Base-by-base conservation (phyloP, 2,888 invertebrate genomes). In the Miltochrista miniata region DNA sequence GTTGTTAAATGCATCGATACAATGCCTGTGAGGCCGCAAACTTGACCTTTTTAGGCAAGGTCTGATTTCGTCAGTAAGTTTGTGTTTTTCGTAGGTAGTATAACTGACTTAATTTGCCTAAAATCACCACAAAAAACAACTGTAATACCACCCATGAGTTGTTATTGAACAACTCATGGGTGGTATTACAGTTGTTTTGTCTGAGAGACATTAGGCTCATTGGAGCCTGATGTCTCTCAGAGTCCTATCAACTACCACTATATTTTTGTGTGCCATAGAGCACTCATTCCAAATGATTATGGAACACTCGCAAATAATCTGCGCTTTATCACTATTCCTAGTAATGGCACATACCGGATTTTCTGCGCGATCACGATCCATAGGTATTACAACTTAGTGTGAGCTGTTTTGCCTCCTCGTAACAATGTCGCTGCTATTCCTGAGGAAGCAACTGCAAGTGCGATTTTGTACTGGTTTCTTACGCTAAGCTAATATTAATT, bases 321-420 rank as follows among this genome's bases (percentile, higher is more conserved):
- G 9, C 8, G 18, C 38, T 24, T 38, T 35, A 37, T 51, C 40
- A 18, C 40, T 50, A 31, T 48, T 48, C 14, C 48, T 29, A 24
- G 42, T 36, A 31, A 48, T 48, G 13, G 10, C 14, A 31, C 48
- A 48, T 0, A 14, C 29, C 10, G 37, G 48, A 31, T n/a, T 42
- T 37, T 43, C 42, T 12, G 35, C 38, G 15, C 30, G 10, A 31
- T 48, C 38, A 42, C 42, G 37, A 24, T 36, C 36, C 1, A 45
- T 45, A 11, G 45, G 45, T 30, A 45, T 45, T 45, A 37, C 40
- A 40, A 47, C 40, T 34, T 40, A 13, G 47, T 13, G 43, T 34
- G 43, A 18, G 44, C 45, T 12, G 45, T 37, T 37, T 37, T 45
- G 2, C 45, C 30, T 14, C 45, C 45, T 30, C 30, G 45, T 11